phyloP scores from a whole-genome alignment of 2,113 vertebrate species.

The Cairina moschata region DNA sequence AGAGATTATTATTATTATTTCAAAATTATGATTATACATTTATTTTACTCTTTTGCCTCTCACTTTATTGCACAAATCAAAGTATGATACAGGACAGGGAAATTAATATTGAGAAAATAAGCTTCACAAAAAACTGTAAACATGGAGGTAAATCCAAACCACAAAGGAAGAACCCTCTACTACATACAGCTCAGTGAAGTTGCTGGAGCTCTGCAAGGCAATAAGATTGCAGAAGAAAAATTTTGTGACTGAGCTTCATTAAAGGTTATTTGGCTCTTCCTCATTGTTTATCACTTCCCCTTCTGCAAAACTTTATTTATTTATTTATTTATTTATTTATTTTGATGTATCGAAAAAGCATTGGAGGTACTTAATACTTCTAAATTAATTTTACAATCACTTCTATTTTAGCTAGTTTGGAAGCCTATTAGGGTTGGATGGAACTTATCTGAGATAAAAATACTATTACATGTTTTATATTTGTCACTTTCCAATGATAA shows the following conservation, averaged over 20 bases:
- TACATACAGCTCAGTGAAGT: not conserved
- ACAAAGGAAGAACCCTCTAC: fast-evolving
- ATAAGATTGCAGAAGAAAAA: not conserved
- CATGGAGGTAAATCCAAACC: not conserved
- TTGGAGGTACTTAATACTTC: not conserved
- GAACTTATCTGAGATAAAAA: not conserved
- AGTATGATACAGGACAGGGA: not conserved
- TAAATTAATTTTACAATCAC: not conserved
- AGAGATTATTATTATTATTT: not conserved
- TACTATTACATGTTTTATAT: not conserved
- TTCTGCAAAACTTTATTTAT: not conserved
- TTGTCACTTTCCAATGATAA: not conserved
- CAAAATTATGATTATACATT: not conserved
- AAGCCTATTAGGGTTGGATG: not conserved
- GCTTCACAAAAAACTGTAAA: not conserved
- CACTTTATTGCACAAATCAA: not conserved
- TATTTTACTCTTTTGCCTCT: not conserved
- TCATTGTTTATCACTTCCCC: not conserved
- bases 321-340: not conserved
- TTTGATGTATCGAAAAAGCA: not conserved
- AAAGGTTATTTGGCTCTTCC: not conserved
- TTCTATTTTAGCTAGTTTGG: not conserved
- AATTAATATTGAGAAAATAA: not conserved
- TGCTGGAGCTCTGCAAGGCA: not conserved
- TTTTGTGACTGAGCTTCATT: not conserved